Conservation (phyloP, 2,797 vertebrate genomes). For the Danionella dracula region DNA sequence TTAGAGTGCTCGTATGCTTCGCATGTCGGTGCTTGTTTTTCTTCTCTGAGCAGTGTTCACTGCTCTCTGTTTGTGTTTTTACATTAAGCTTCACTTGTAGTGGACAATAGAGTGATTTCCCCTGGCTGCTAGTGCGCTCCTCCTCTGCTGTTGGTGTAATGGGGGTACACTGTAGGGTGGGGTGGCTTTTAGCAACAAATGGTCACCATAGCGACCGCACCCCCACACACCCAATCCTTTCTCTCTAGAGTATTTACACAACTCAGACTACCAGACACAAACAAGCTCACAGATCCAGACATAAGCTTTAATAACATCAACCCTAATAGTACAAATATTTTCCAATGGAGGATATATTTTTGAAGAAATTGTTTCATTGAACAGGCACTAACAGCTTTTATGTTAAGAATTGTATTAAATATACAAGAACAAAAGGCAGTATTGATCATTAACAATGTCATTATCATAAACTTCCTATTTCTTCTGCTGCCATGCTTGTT, state of each 20-base stretch:
- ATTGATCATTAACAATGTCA: no score
- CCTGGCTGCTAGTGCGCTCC: constrained; percentile 8
- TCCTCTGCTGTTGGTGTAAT: constrained; percentile 23
- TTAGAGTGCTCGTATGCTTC: no score
- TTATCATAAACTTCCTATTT: no score
- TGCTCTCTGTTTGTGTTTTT: background rate
- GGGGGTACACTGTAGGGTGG: constrained; percentile 27
- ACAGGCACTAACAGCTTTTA: no score
- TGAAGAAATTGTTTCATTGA: no score
- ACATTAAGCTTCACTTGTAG: background rate
- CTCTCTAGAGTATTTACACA: constrained; percentile 32
- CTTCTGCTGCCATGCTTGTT: no score
- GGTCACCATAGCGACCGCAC: constrained; percentile 29
- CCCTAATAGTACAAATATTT: no score
- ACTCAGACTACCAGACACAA: constrained; percentile 1
- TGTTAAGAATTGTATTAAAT: no score
- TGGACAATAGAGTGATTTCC: constrained; percentile 2
- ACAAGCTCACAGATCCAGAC: background rate
- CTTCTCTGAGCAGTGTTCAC: background rate
- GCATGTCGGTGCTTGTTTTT: background rate
- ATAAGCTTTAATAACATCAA: background rate
- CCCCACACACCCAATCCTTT: constrained; percentile 14
- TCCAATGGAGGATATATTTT: no score
- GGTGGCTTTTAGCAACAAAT: constrained; percentile 23
- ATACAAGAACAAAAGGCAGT: no score